Evolutionary conservation across 2,888 invertebrate species (phyloP), one percentile per base, ranked within the genome.

Genomic region (Oligia fasciuncula): DNA sequence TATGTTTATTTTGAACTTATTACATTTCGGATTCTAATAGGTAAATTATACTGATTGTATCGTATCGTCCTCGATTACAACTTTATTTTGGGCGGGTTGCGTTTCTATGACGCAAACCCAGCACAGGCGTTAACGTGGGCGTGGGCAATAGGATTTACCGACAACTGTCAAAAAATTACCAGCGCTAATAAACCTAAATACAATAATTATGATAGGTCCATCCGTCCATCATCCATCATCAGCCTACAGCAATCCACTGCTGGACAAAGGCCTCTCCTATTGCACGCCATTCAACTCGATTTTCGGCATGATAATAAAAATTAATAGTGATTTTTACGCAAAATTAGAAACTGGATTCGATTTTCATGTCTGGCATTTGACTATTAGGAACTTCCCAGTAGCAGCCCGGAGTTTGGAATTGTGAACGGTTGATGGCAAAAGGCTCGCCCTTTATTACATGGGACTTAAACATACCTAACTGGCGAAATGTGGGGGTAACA

Each of bases 31-130:
- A 14, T n/a, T n/a, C 17, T n/a, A n/a, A 40, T 40, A 29, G 29
- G 29, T 29, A n/a, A n/a, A 11, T 19, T 5, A 19, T n/a, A 71
- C n/a, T 57, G 2, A 60, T 17, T 60, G 0, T 71, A n/a, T 3
- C 5, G 29, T 40, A 29, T 49, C 66, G 35, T 46, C 14, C 17
- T 46, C 0, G 4, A 13, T 67, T 35, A 23, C 3, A 51, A 60
- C 9, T 17, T 19, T 9, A 23, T 23, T 75, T 80, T 6, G 35
- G 51, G 60, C 0, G 60, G 35, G 60, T 68, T 76, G n/a, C 66
- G 17, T 67, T 62, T 40, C 54, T 11, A 35, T 80, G 82, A 80
- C 80, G 60, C 40, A 76, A 82, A 76, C 23, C 51, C 8, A 13
- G 29, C 4, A 67, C 49, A 57, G 57, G 65, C 46, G 19, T 29